Evolutionary conservation across 2,888 invertebrate species (phyloP).

Genomic region (Drosophila eohydei): DNA sequence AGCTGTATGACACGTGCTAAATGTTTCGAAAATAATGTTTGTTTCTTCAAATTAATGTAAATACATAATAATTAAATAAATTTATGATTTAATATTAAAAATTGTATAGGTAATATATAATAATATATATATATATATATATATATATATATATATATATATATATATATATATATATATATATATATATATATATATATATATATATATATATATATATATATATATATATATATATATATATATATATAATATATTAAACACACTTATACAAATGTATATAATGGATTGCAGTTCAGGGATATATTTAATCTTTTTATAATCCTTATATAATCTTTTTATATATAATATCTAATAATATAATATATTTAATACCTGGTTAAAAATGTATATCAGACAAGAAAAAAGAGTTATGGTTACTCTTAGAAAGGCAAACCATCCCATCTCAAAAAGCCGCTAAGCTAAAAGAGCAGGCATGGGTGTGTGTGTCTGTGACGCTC

Average conservation of each 20-base stretch:
- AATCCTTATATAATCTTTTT: too few relatives aligned
- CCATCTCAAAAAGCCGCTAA: neutral
- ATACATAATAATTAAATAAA: too few relatives aligned
- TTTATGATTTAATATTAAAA: too few relatives aligned
- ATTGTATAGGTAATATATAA: neutral
- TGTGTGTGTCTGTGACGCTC: conserved; percentile 9
- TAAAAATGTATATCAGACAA: neutral
- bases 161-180: neutral
- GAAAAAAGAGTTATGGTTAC: conserved; percentile 6
- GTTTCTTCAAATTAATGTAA: neutral
- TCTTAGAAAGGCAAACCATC: neutral
- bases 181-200: neutral
- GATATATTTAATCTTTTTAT: too few relatives aligned
- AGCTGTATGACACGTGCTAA: neutral
- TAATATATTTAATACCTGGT: too few relatives aligned
- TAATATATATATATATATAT: neutral
- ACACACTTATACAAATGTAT: too few relatives aligned
- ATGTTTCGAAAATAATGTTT: too few relatives aligned
- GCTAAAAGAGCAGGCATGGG: neutral
- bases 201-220: neutral
- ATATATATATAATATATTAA: too few relatives aligned
- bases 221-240: neutral
- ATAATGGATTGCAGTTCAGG: too few relatives aligned
- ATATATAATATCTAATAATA: too few relatives aligned
- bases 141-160: neutral